These are phyloP conservation scores for Acrocephalus arundinaceus DNA, from an alignment of 2,113 vertebrate genomes.

Conservation along the genomic window DNA sequence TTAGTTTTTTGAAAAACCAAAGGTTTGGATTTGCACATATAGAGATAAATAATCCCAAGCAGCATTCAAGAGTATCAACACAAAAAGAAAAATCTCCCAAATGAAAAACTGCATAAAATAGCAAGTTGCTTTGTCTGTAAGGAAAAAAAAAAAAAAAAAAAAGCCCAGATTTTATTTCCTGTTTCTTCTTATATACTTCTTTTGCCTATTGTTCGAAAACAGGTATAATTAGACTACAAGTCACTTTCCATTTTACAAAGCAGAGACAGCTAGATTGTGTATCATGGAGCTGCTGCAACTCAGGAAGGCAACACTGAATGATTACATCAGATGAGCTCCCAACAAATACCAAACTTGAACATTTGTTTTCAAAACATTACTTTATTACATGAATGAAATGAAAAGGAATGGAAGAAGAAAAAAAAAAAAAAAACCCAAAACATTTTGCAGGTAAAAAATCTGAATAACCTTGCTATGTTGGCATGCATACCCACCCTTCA, in stretches of 20 bases:
- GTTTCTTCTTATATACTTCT: not conserved
- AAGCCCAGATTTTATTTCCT: not conserved
- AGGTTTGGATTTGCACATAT: not conserved
- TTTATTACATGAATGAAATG: slow-evolving; percentile 57
- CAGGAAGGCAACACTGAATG: not conserved
- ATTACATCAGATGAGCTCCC: not conserved
- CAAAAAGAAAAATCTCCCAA: not conserved
- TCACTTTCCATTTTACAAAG: not conserved
- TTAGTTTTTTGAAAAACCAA: not conserved
- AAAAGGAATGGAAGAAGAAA: slow-evolving; percentile 46
- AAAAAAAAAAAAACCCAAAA: not conserved
- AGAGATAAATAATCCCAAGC: not conserved
- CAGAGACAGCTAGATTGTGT: not conserved
- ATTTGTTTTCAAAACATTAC: not conserved
- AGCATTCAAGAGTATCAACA: not conserved
- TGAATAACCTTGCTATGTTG: slow-evolving; percentile 57
- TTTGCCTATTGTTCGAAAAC: not conserved
- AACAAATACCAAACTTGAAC: slow-evolving; percentile 4
- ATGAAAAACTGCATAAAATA: not conserved
- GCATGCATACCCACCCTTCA: slow-evolving; percentile 96
- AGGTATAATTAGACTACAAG: not conserved
- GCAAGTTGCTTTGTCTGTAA: not conserved
- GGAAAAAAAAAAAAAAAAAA: not conserved
- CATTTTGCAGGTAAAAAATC: not conserved
- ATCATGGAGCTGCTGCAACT: not conserved